Evolutionary conservation across 2,113 vertebrate species (phyloP), one percentile per base, ranked within the genome.

Genomic region (Zootoca vivipara): DNA sequence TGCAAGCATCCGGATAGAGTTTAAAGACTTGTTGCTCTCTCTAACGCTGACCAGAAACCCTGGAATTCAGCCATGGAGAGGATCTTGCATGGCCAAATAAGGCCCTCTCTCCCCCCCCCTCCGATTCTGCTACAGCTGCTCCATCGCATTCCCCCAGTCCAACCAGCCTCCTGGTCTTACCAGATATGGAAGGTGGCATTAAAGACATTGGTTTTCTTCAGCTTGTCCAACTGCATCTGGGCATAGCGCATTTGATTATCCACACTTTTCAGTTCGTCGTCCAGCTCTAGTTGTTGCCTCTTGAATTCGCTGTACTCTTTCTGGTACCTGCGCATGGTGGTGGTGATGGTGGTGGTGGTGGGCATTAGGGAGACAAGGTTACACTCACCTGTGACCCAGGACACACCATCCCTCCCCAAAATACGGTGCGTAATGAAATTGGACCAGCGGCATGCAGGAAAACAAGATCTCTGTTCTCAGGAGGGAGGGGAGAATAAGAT

Each of bases 301-400:
- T 99, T 99, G 95, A 99, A 99, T 90, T 99, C 99, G 20, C 98
- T 99, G 95, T 99, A 99, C 64, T 99, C 98, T 69, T 98, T 98
- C 92, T 99, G 99, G 90, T 99, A 99, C 96, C 99, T 99, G 93
- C 1, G n/a, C n/a, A n/a, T n/a, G n/a, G n/a, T n/a, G n/a, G n/a
- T n/a, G n/a, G n/a, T n/a, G n/a, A n/a, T n/a, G n/a, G n/a, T n/a
- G 8, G 78, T 78, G 46, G 1, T 7, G 8, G 78, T 78, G 0
- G 89, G 74, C 74, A 92, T 28, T 78, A 89, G 30, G 24, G 22
- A 82, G 52, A 90, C 7, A 70, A 74, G 10, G 30, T 77, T 77
- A 88, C 46, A 52, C 13, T 7, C 38, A 86, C 4, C n/a, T 69
- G 33, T 26, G 83, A 5, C 0, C 16, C 33, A 83, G 3, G 74